Conservation (phyloP, 2,888 invertebrate genomes). For the Sialis fuliginosa region DNA sequence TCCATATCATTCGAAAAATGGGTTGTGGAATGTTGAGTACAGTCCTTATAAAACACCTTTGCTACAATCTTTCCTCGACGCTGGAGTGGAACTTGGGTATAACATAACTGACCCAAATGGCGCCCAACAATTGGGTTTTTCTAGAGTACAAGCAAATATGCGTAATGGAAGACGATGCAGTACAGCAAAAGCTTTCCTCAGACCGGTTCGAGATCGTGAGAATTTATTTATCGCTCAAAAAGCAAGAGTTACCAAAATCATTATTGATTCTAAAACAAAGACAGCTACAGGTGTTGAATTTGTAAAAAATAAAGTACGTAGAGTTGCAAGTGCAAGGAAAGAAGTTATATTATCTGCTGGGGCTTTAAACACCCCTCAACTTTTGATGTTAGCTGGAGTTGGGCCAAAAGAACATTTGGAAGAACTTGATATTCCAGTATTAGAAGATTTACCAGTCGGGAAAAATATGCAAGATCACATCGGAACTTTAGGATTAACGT, state of each 20-base stretch:
- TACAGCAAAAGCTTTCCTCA: constrained; percentile 63
- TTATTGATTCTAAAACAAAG: constrained; percentile 43
- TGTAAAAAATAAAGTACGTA: constrained; percentile 36
- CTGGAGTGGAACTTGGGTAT: constrained; percentile 52
- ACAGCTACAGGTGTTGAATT: constrained; percentile 51
- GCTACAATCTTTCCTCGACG: constrained; percentile 42
- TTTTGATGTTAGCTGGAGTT: constrained; percentile 72
- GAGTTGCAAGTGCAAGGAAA: constrained; percentile 37
- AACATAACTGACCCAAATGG: constrained; percentile 55
- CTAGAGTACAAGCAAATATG: constrained; percentile 51
- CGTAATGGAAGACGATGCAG: constrained; percentile 58
- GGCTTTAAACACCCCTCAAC: constrained; percentile 66
- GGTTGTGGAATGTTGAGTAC: constrained; percentile 49
- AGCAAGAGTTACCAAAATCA: constrained; percentile 47
- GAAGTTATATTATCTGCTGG: constrained; percentile 71
- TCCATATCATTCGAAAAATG: constrained; percentile 44
- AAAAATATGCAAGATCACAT: constrained; percentile 70
- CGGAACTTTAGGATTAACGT: constrained; percentile 52
- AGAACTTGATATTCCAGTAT: constrained; percentile 37
- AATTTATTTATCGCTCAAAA: constrained; percentile 56
- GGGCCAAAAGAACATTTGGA: constrained; percentile 46
- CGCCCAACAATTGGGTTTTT: constrained; percentile 43
- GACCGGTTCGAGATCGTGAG: constrained; percentile 39
- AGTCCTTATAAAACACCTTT: constrained; percentile 45
- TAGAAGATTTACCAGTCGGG: constrained; percentile 58